phyloP scores from a whole-genome alignment of 2,888 invertebrate genomes.

The Troides aeacus region DNA sequence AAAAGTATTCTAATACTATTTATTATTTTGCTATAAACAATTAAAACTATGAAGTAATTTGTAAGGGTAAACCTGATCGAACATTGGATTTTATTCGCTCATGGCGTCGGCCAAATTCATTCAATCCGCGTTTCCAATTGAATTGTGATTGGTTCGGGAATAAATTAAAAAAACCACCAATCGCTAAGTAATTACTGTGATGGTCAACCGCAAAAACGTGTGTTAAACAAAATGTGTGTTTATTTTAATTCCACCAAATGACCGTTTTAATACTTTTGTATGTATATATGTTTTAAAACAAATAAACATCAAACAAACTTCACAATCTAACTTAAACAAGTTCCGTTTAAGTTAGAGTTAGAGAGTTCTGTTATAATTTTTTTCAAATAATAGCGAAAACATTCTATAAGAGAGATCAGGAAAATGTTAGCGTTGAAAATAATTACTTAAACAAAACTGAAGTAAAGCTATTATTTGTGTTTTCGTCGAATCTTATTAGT shows the following conservation, averaged over 20 bases:
- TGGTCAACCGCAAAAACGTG: constrained; percentile 1
- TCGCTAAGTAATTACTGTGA: constrained; percentile 7
- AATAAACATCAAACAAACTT: neutral
- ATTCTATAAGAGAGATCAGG: neutral
- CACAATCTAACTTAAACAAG: neutral
- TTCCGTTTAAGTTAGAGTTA: neutral
- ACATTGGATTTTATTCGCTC: constrained; percentile 19
- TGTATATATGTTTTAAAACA: neutral
- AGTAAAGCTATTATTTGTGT: constrained; percentile 9
- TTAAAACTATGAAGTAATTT: neutral
- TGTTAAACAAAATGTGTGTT: neutral
- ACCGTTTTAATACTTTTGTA: too few relatives aligned
- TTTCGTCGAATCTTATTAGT: constrained; percentile 16
- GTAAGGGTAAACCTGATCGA: constrained; percentile 4
- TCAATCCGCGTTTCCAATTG: constrained; percentile 16
- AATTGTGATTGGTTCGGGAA: constrained; percentile 16
- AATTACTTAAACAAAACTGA: constrained; percentile 7
- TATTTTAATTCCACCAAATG: neutral
- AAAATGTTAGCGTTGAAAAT: constrained; percentile 1
- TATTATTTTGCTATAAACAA: too few relatives aligned
- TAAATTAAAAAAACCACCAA: constrained; percentile 17
- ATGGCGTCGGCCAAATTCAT: constrained; percentile 10
- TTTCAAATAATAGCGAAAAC: neutral
- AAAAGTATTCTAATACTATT: too few relatives aligned
- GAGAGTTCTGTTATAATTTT: neutral